A percentile compares a stretch with the other conserved stretches of the same genome.
Conservation (phyloP, 1,140 invertebrate species). For the Cyclargus thomasi region DNA sequence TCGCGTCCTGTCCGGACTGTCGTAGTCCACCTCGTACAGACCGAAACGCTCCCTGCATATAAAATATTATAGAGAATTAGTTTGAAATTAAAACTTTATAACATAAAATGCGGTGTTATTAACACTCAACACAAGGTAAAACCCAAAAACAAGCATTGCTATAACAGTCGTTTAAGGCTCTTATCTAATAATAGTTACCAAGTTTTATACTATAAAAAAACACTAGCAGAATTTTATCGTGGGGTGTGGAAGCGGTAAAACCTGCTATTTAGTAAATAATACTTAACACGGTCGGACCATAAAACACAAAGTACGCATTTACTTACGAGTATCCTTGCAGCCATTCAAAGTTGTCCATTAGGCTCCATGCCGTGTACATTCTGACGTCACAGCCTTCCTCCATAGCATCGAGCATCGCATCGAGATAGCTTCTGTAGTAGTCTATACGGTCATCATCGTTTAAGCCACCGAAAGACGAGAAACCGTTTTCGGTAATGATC, state of each 20-base stretch:
- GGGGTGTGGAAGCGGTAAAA: background rate
- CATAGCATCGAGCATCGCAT: conserved; percentile 50
- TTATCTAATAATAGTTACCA: too few species aligned
- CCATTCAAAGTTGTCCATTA: conserved; percentile 83
- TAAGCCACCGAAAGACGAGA: conserved; percentile 36
- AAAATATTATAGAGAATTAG: background rate
- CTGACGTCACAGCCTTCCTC: conserved; percentile 53
- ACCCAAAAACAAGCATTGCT: too few species aligned
- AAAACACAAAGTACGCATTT: background rate
- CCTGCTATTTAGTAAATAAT: background rate
- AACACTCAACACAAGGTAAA: too few species aligned
- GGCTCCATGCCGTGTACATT: conserved; percentile 78
- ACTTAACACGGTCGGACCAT: background rate
- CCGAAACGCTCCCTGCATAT: conserved; percentile 80
- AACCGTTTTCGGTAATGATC: conserved; percentile 63
- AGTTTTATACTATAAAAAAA: background rate
- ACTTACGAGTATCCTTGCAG: conserved; percentile 45
- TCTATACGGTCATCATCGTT: conserved; percentile 48
- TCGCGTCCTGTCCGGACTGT: conserved; percentile 76
- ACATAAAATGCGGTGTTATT: too few species aligned
- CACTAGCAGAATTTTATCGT: background rate
- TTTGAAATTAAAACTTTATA: too few species aligned
- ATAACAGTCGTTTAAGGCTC: too few species aligned
- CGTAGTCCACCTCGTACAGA: conserved; percentile 83
- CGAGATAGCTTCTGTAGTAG: conserved; percentile 68